phyloP scores from a whole-genome alignment of 2,113 vertebrate genomes.

The Manacus vitellinus region DNA sequence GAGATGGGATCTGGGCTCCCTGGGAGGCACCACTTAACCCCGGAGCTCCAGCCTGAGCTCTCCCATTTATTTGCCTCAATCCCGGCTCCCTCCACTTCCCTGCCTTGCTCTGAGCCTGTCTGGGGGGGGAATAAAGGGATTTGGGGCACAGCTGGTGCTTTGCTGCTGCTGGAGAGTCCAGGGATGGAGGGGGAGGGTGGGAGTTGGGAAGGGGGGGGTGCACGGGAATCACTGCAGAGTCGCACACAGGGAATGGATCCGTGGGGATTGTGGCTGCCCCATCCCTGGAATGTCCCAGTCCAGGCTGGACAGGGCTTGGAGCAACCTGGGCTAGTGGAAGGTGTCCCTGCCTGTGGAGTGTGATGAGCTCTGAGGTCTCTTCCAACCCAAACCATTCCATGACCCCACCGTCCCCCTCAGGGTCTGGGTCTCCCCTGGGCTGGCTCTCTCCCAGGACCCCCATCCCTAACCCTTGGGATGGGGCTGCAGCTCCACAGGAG shows the following conservation, averaged over 20 bases:
- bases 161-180: neutral
- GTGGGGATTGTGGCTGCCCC: neutral
- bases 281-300: neutral
- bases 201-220: rapidly evolving
- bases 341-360: neutral
- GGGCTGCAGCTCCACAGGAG: neutral
- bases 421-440: neutral
- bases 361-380: neutral
- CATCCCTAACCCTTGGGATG: neutral
- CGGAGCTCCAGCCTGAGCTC: neutral
- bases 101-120: neutral
- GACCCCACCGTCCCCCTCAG: rapidly evolving
- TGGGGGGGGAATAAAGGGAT: neutral
- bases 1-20: neutral
- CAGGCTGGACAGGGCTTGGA: neutral
- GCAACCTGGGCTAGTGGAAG: neutral
- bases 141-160: neutral
- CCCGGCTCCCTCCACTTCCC: rapidly evolving
- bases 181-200: rapidly evolving
- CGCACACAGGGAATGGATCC: neutral
- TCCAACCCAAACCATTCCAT: neutral
- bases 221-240: rapidly evolving
- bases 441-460: neutral
- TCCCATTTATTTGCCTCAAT: neutral
- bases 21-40: neutral